phyloP scores from a whole-genome alignment of 2,797 vertebrate genomes.

The Enoplosus armatus region DNA sequence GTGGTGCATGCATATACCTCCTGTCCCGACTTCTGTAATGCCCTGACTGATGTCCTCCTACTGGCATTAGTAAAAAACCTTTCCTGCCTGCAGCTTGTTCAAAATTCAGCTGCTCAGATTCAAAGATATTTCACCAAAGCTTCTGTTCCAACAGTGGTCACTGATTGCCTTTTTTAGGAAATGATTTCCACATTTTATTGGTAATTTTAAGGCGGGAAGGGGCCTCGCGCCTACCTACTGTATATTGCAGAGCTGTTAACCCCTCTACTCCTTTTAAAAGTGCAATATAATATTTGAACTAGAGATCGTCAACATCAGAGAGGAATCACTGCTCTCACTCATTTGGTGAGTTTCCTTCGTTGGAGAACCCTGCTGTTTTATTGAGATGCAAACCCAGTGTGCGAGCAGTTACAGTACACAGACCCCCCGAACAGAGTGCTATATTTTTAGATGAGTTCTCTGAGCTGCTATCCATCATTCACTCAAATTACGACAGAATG shows the following conservation, averaged over 20 bases:
- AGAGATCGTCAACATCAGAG: constrained; percentile 14
- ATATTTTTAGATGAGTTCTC: constrained; percentile 41
- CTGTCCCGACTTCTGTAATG: not conserved
- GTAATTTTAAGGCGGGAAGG: not conserved
- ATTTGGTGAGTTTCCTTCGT: constrained; percentile 25
- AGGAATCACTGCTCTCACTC: not conserved
- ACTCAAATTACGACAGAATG: constrained; percentile 43
- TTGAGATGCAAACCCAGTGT: constrained; percentile 35
- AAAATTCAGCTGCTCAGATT: not conserved
- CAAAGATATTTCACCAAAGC: not conserved
- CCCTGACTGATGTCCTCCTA: not conserved
- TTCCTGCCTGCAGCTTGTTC: not conserved
- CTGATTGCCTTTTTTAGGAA: not conserved
- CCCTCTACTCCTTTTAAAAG: not conserved
- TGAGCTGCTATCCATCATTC: constrained; percentile 49
- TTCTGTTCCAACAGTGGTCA: not conserved
- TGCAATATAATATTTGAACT: not conserved
- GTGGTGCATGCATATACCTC: not conserved
- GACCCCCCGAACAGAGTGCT: constrained; percentile 5
- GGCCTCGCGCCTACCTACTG: not conserved
- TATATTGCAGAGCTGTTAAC: not conserved
- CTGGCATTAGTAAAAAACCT: not conserved
- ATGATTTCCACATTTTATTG: not conserved
- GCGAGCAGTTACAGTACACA: constrained; percentile 35
- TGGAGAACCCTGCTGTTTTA: constrained; percentile 25